A percentile compares a stretch with the other conserved stretches of the same genome.
These are phyloP conservation scores for Phrynosoma blainvillii DNA, from an alignment of 2,113 vertebrate species.

Conservation along the genomic window DNA sequence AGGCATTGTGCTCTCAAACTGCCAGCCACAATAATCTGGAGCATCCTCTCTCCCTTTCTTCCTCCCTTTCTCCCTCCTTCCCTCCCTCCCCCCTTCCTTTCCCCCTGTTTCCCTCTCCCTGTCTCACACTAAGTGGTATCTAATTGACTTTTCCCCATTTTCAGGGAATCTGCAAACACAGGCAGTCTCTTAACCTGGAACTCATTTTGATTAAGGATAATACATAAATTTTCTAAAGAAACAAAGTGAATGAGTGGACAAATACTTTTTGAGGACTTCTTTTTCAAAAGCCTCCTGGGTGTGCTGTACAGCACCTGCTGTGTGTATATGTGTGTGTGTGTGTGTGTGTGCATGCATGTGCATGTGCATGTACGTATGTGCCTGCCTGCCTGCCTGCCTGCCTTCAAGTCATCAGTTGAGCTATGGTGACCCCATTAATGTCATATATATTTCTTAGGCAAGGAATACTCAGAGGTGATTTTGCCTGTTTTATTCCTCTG, in stretches of 20 bases:
- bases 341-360: no score
- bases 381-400: no score
- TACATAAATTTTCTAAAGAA: not conserved
- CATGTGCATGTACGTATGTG: no score
- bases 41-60: not conserved
- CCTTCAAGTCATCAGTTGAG: no score
- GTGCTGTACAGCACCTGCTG: not conserved
- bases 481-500: no score
- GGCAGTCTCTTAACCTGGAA: not conserved
- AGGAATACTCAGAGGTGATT: no score
- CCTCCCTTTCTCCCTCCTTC: not conserved
- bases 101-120: not conserved
- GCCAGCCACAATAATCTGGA: not conserved
- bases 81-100: no score
- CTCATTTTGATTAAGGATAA: not conserved
- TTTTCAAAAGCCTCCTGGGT: not conserved
- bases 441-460: no score
- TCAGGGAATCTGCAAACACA: rapidly evolving
- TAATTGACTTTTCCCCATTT: not conserved
- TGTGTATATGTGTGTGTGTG: no score
- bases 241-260: not conserved
- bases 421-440: no score
- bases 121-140: constrained; percentile 1
- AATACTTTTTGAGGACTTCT: not conserved
- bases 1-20: not conserved